Conservation (phyloP, 2,113 vertebrate genomes). For the Romanogobio albipinnatus region DNA sequence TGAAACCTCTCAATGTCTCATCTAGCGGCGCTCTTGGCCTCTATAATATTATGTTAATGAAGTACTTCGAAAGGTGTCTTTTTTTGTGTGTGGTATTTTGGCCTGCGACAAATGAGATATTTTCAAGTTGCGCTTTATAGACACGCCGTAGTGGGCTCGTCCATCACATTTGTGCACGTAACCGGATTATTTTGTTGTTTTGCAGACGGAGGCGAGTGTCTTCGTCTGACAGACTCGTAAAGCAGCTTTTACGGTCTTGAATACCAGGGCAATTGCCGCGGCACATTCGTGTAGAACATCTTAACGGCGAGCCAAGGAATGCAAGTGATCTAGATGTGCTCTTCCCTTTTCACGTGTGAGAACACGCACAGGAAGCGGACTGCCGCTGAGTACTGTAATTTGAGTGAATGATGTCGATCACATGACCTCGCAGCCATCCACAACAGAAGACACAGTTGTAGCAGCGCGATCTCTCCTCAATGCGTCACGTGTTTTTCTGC, state of each 20-base stretch:
- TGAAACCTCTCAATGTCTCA: slow-evolving; percentile 50
- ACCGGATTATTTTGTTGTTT: slow-evolving; percentile 69
- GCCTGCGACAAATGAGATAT: neutral
- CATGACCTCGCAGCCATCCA: slow-evolving; percentile 72
- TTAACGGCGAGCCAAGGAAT: slow-evolving; percentile 78
- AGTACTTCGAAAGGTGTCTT: slow-evolving; percentile 30
- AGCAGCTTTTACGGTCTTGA: slow-evolving; percentile 79
- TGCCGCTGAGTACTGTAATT: slow-evolving; percentile 78
- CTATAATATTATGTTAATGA: slow-evolving; percentile 58
- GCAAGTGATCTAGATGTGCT: slow-evolving; percentile 74
- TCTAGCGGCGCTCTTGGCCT: slow-evolving; percentile 45
- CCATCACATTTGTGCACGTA: slow-evolving; percentile 60
- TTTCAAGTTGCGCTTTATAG: neutral
- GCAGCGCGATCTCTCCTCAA: slow-evolving; percentile 27
- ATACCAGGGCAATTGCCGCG: slow-evolving; percentile 77
- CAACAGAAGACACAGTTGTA: slow-evolving; percentile 41
- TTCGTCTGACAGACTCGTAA: slow-evolving; percentile 77
- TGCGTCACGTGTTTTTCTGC: slow-evolving; percentile 18
- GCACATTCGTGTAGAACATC: slow-evolving; percentile 74
- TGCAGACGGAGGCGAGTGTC: slow-evolving; percentile 65
- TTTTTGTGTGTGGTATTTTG: neutral
- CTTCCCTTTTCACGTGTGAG: slow-evolving; percentile 75
- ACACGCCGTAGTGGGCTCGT: too few species aligned
- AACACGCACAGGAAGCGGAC: slow-evolving; percentile 79
- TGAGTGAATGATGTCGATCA: slow-evolving; percentile 79